These are phyloP conservation scores for Bugula neritina DNA, from an alignment of 2,888 invertebrate species.

Conservation along the genomic window DNA sequence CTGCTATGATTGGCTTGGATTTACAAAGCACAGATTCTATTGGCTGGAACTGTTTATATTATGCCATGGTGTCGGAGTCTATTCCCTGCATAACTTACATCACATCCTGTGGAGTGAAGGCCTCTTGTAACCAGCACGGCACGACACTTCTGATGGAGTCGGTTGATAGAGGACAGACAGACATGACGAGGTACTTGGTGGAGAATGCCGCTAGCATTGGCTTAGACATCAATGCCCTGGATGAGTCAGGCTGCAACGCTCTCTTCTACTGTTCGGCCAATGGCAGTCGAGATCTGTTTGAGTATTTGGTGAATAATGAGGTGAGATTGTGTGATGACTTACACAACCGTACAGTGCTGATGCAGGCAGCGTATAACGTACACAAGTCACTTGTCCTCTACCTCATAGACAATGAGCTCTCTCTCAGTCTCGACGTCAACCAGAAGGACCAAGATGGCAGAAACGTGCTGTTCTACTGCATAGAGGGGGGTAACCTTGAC, in stretches of 20 bases:
- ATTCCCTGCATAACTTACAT: conserved; percentile 24
- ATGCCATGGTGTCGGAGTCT: not conserved
- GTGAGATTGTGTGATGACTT: conserved; percentile 28
- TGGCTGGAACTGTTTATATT: conserved; percentile 25
- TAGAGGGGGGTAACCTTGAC: conserved; percentile 31
- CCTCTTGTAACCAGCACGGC: conserved; percentile 10
- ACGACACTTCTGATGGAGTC: conserved; percentile 25
- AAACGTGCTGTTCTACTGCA: conserved; percentile 33
- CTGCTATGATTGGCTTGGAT: conserved; percentile 17
- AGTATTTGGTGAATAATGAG: conserved; percentile 33
- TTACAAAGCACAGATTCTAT: not conserved
- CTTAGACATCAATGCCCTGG: conserved; percentile 32
- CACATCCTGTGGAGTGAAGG: conserved; percentile 26
- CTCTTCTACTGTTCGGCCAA: conserved; percentile 35
- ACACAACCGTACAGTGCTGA: conserved; percentile 33
- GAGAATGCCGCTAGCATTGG: conserved; percentile 21
- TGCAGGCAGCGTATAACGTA: conserved; percentile 35
- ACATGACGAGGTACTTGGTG: conserved; percentile 14
- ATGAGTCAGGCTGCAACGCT: conserved; percentile 33
- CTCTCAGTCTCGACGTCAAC: conserved; percentile 32
- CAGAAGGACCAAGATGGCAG: conserved; percentile 32
- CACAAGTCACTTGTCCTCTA: conserved; percentile 31
- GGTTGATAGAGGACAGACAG: conserved; percentile 14
- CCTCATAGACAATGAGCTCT: conserved; percentile 31
- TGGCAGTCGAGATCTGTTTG: conserved; percentile 31